Evolutionary conservation across 2,888 invertebrate species (phyloP), one percentile per base, ranked within the genome.

Genomic region (Agrotis ipsilon): DNA sequence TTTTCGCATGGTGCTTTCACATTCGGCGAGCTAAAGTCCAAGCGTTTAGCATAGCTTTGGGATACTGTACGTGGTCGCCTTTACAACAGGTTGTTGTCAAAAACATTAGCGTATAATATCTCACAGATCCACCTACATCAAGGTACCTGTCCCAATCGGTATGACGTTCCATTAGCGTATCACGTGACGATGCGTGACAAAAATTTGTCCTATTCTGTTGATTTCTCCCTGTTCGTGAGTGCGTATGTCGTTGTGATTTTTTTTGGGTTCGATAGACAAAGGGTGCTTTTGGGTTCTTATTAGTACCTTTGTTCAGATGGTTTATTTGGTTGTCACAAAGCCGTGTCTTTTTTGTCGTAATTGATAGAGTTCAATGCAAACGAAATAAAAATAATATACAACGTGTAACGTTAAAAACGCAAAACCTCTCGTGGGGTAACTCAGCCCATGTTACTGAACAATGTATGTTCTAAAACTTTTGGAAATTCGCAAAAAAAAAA

Each of bases 91-190:
- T 51, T 45, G 62, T 78, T 85, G 90, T 90, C 90, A 86, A 65
- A 85, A 75, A 27, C 87, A 89, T 89, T 82, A 76, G 21, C 52
- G 75, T 82, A 81, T 87, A 87, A 90, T 90, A 87, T 86, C 78
- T 90, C 90, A 89, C 78, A 69, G 71, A 85, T 68, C 86, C 88
- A 89, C 89, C 88, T 87, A 75, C 83, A 76, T 89, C 88, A 88
- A 77, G 75, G 75, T 78, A 87, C 83, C 82, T 78, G 68, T 81
- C 78, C 75, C 78, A 73, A 80, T 82, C 64, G 80, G 71, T 75
- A 57, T 86, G 89, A 88, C 88, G 75, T 89, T 85, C 83, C 85
- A 87, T 88, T 89, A 81, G 66, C 78, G 58, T 68, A 63, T 66
- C 70, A 70, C 72, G 66, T 80, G 70, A 55, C 63, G 57, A 79